These are phyloP conservation scores for Allygus modestus DNA, from an alignment of 2,888 invertebrate species.

Conservation along the genomic window DNA sequence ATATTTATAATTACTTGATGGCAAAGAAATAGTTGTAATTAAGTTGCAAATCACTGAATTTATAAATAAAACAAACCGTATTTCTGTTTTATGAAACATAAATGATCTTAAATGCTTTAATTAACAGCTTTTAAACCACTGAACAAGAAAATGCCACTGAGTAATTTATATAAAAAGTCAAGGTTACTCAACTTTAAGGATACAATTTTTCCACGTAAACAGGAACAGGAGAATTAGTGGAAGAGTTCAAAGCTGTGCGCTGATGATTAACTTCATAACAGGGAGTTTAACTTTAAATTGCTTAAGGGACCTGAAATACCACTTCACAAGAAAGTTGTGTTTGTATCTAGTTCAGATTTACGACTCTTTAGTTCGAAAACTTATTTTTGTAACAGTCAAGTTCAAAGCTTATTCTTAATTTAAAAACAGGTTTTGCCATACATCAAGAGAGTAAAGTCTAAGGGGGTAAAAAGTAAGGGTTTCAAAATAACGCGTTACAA, in stretches of 20 bases:
- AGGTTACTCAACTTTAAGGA: background rate
- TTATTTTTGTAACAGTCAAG: background rate
- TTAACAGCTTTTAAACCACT: background rate
- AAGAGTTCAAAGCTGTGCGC: slow-evolving; percentile 25
- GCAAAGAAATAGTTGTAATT: too few species aligned
- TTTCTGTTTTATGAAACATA: too few species aligned
- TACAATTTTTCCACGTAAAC: background rate
- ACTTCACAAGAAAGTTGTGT: background rate
- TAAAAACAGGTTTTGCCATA: too few species aligned
- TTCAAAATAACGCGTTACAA: too few species aligned
- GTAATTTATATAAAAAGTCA: background rate
- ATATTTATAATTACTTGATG: too few species aligned
- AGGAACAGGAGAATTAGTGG: background rate
- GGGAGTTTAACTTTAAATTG: background rate
- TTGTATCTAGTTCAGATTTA: background rate
- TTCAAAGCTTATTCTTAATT: too few species aligned
- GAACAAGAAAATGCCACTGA: background rate
- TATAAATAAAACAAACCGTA: too few species aligned
- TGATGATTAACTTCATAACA: slow-evolving; percentile 30
- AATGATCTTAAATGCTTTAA: background rate
- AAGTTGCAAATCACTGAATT: too few species aligned
- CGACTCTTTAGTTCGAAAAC: background rate
- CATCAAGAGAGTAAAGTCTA: too few species aligned
- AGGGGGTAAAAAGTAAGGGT: too few species aligned
- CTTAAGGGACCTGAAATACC: background rate